A percentile compares a stretch with the other conserved stretches of the same genome.
Evolutionary conservation across 2,113 vertebrate species (phyloP).

Genomic region (Pyxicephalus adspersus): DNA sequence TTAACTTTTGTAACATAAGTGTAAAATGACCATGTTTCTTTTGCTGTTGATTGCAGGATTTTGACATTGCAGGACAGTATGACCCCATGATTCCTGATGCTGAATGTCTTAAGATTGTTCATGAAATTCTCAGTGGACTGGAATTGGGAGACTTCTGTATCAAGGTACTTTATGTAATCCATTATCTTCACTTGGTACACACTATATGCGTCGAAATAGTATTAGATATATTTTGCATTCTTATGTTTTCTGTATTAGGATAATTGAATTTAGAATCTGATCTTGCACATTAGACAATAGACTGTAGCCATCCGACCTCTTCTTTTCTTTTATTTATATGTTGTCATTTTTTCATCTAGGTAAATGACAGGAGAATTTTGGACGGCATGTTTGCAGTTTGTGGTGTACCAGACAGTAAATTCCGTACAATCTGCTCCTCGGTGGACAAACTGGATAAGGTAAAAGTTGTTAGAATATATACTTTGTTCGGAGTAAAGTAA

Average conservation of each 20-base stretch:
- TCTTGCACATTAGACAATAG: too few species aligned
- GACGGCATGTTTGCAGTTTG: constrained; percentile 88
- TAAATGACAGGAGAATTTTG: constrained; percentile 90
- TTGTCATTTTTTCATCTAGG: constrained; percentile 66
- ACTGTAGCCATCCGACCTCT: too few species aligned
- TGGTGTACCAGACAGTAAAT: constrained; percentile 86
- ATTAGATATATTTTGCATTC: too few species aligned
- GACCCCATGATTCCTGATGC: constrained; percentile 96
- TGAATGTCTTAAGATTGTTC: constrained; percentile 89
- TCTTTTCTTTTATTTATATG: too few species aligned
- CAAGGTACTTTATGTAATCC: constrained; percentile 78
- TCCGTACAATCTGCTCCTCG: constrained; percentile 81
- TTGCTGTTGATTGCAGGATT: constrained; percentile 76
- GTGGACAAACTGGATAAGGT: constrained; percentile 97
- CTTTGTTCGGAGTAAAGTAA: too few species aligned
- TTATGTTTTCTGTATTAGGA: too few species aligned
- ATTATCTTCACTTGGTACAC: neutral
- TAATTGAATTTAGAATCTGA: too few species aligned
- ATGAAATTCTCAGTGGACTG: constrained; percentile 86
- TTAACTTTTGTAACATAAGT: too few species aligned
- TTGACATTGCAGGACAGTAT: constrained; percentile 92
- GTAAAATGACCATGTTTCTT: neutral
- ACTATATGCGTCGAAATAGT: too few species aligned
- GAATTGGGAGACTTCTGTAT: constrained; percentile 86
- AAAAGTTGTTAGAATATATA: constrained; percentile 10